A percentile compares a stretch with the other conserved stretches of the same genome.
Conservation (phyloP, 2,888 invertebrate species). For the Parnassius apollo region DNA sequence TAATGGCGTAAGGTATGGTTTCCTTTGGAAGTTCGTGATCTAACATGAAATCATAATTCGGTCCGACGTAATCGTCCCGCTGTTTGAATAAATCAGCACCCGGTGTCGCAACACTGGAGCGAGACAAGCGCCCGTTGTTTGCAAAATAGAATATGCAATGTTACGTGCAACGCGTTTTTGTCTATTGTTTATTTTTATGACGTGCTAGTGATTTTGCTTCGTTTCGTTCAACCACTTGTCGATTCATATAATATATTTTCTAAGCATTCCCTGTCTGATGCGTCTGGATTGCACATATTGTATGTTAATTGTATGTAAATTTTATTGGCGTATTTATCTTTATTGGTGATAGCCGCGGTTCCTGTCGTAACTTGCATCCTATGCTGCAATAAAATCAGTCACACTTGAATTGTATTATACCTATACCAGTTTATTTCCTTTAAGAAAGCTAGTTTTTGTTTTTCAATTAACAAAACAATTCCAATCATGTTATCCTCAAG, state of each 20-base stretch:
- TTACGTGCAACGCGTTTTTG: conserved; percentile 34
- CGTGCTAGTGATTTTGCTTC: conserved; percentile 20
- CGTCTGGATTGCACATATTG: conserved; percentile 23
- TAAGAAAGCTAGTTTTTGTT: not conserved
- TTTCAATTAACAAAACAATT: no score
- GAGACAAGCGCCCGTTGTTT: conserved; percentile 44
- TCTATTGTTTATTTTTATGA: conserved; percentile 37
- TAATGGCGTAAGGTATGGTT: conserved; percentile 40
- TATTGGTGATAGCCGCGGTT: conserved; percentile 20
- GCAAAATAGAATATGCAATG: conserved; percentile 56
- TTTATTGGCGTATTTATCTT: conserved; percentile 24
- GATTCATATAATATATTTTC: conserved; percentile 24
- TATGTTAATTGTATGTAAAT: conserved; percentile 28
- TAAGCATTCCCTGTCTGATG: conserved; percentile 18
- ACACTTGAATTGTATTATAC: not conserved
- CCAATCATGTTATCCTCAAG: no score
- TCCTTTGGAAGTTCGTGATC: conserved; percentile 30
- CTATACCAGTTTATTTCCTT: not conserved
- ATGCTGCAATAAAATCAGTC: not conserved
- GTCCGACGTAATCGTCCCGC: conserved; percentile 58
- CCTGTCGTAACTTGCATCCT: conserved; percentile 27
- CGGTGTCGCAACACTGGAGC: conserved; percentile 54
- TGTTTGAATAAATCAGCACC: conserved; percentile 62
- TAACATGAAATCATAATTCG: conserved; percentile 41
- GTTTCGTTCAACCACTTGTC: conserved; percentile 21